A percentile compares a stretch with the other conserved stretches of the same genome.
Evolutionary conservation across 2,888 invertebrate species (phyloP).

Genomic region (Patella caerulea): DNA sequence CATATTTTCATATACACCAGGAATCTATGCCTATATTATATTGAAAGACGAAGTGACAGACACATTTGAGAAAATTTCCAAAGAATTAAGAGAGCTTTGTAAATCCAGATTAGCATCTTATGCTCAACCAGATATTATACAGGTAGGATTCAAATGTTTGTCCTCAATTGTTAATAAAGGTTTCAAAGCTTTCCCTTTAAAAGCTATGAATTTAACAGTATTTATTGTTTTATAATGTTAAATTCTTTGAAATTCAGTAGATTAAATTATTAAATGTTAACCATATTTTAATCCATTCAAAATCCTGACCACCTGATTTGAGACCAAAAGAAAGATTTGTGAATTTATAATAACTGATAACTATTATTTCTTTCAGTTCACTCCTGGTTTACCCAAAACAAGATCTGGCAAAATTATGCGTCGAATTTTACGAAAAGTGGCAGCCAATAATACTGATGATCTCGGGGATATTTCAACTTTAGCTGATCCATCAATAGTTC

Average conservation of each 20-base stretch:
- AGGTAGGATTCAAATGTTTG: slow-evolving; percentile 63
- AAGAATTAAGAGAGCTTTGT: slow-evolving; percentile 65
- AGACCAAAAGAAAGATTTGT: too few species aligned
- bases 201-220: too few species aligned
- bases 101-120: slow-evolving; percentile 71
- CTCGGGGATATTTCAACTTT: slow-evolving; percentile 70
- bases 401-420: slow-evolving; percentile 75
- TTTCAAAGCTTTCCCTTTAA: too few species aligned
- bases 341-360: too few species aligned
- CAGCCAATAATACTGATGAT: slow-evolving; percentile 64
- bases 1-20: slow-evolving; percentile 33
- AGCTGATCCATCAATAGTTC: slow-evolving; percentile 68
- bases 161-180: neutral
- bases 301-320: too few species aligned
- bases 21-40: slow-evolving; percentile 73
- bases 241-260: too few species aligned
- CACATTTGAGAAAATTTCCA: slow-evolving; percentile 53
- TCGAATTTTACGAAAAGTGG: slow-evolving; percentile 73
- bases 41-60: slow-evolving; percentile 61
- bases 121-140: slow-evolving; percentile 73
- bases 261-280: too few species aligned
- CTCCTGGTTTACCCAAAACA: slow-evolving; percentile 72
- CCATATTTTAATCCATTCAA: too few species aligned
- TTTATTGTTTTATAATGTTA: too few species aligned
- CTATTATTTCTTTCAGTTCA: slow-evolving; percentile 56